Conservation (phyloP, 2,888 invertebrate species). For the Dione vanillae region DNA sequence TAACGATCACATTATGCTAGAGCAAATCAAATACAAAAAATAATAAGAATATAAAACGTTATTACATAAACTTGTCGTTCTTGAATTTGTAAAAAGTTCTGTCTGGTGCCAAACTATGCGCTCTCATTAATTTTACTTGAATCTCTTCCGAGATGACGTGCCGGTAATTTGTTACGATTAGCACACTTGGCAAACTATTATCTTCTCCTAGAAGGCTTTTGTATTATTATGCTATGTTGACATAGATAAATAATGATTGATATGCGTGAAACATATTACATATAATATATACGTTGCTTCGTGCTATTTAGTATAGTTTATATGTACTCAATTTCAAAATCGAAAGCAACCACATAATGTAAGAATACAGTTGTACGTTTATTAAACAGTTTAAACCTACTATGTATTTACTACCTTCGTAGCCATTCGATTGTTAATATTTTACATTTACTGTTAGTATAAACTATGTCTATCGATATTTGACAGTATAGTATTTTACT, state of each 20-base stretch:
- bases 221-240: constrained; percentile 1
- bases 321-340: no score
- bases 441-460: no score
- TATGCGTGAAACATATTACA: neutral
- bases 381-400: no score
- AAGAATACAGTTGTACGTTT: no score
- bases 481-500: no score
- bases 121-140: constrained; percentile 38
- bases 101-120: constrained; percentile 32
- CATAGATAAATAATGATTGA: neutral
- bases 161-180: constrained; percentile 38
- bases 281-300: neutral
- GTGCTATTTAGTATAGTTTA: neutral
- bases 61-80: constrained; percentile 16
- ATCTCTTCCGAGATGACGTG: constrained; percentile 31
- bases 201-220: constrained; percentile 4
- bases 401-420: no score
- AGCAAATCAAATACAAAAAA: neutral
- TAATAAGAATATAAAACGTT: constrained; percentile 4
- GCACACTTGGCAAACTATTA: constrained; percentile 30
- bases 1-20: neutral
- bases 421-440: no score
- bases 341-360: no score
- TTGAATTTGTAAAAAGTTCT: constrained; percentile 23
- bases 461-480: no score